phyloP scores from a whole-genome alignment of 2,888 invertebrate genomes.

The Drosophila macrospina region DNA sequence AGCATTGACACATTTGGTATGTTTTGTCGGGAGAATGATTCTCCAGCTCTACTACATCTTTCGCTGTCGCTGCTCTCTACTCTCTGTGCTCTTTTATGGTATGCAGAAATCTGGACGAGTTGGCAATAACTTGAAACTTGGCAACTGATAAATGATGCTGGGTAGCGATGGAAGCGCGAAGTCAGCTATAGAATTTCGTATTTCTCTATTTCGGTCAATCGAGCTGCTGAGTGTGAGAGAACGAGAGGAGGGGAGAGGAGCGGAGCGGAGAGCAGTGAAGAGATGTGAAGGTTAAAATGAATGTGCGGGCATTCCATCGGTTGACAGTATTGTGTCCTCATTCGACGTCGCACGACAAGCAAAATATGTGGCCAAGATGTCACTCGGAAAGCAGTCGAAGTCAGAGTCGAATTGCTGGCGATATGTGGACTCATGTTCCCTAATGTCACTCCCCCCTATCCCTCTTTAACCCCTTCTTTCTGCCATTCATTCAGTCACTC shows the following conservation, averaged over 20 bases:
- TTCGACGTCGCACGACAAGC: conserved; percentile 72
- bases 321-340: conserved; percentile 80
- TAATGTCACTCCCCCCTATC: conserved; percentile 39
- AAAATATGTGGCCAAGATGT: conserved; percentile 83
- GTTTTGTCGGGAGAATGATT: conserved; percentile 38
- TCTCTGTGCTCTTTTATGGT: conserved; percentile 31
- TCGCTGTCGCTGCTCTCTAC: not conserved
- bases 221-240: conserved; percentile 53
- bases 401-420: conserved; percentile 24
- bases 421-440: conserved; percentile 59
- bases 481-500: too few species aligned
- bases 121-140: conserved; percentile 65
- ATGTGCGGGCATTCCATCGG: conserved; percentile 81
- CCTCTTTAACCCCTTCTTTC: not conserved
- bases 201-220: conserved; percentile 84
- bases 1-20: conserved; percentile 74
- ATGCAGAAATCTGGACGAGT: conserved; percentile 78
- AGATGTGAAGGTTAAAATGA: conserved; percentile 61
- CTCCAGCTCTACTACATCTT: not conserved
- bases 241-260: not conserved
- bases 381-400: conserved; percentile 50
- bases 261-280: not conserved
- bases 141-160: conserved; percentile 78
- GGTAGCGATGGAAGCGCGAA: conserved; percentile 54
- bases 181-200: conserved; percentile 74